Evolutionary conservation across 2,113 vertebrate genomes (phyloP), one percentile per base, ranked within the genome.

Genomic region (Bambusicola thoracicus): DNA sequence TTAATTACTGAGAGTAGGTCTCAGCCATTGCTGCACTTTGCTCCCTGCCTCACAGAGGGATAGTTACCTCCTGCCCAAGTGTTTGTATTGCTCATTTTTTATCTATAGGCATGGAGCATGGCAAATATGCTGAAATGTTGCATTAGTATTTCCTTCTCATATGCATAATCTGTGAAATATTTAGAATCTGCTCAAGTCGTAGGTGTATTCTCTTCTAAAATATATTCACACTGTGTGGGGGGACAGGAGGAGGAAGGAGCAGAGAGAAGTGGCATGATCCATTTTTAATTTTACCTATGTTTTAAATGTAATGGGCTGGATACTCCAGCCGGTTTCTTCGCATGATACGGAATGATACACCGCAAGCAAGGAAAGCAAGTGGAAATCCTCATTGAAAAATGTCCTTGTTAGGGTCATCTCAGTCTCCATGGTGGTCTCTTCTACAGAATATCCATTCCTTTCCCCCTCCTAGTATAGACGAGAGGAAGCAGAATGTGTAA

Each of bases 141-240:
- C 51, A 29, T 74, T 89, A 38, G 73, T 92, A 62, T 92, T 95
- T 94, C 56, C 48, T 94, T 43, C 56, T 72, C 91, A 24, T 7
- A 38, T 40, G 18, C 51, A 65, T 44, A 83, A 51, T 13, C 38
- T 56, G n/a, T 88, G 76, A 88, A 73, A 62, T 70, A 73, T 34
- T 49, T 61, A 53, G 61, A 91, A 66, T 74, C 51, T 44, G 3
- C 61, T 76, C 53, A 44, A 85, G 81, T 36, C 62, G 88, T 92
- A 81, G 62, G 77, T 90, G 70, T 92, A 41, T 62, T 93, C 55
- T 83, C 77, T 81, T 84, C 53, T 38, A 81, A 69, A 69, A 62
- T 92, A 72, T 17, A 75, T 93, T 84, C 53, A 25, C 65, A 41
- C 6, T 66, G 76, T 84, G 77, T 38, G 22, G 77, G 82, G 90